These are phyloP conservation scores for Amphipoea lucens DNA, from an alignment of 2,888 invertebrate species.

Conservation along the genomic window DNA sequence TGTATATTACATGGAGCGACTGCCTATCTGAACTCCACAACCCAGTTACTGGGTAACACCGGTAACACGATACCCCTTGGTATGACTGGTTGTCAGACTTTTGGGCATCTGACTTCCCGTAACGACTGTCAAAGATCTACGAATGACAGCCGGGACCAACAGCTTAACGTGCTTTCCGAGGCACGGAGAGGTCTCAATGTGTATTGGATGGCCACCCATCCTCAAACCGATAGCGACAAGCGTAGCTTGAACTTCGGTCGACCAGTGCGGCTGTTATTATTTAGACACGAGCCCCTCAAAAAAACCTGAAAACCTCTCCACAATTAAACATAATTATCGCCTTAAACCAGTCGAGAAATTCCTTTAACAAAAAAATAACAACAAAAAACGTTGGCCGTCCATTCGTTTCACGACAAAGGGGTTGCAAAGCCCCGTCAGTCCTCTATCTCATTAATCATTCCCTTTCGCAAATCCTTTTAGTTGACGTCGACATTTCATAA, in stretches of 20 bases:
- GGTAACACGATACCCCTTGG: background rate
- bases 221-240: background rate
- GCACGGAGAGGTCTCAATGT: too few species aligned
- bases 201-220: too few species aligned
- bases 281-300: background rate
- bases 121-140: too few species aligned
- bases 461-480: slow-evolving; percentile 76
- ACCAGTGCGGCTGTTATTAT: background rate
- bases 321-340: background rate
- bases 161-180: too few species aligned
- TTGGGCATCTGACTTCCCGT: background rate
- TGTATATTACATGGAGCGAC: background rate
- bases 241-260: background rate
- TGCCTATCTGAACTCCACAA: background rate
- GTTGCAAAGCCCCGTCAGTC: slow-evolving; percentile 67
- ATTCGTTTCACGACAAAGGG: slow-evolving; percentile 60
- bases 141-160: too few species aligned
- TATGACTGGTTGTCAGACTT: background rate
- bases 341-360: slow-evolving; percentile 39
- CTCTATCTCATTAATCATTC: slow-evolving; percentile 75
- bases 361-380: slow-evolving; percentile 19
- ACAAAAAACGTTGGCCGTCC: slow-evolving; percentile 40
- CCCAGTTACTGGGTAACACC: too few species aligned
- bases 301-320: background rate
- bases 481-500: slow-evolving; percentile 71